Base-by-base conservation (phyloP, 64 coral and sea anemone genomes). In the Anthopleura sola region DNA sequence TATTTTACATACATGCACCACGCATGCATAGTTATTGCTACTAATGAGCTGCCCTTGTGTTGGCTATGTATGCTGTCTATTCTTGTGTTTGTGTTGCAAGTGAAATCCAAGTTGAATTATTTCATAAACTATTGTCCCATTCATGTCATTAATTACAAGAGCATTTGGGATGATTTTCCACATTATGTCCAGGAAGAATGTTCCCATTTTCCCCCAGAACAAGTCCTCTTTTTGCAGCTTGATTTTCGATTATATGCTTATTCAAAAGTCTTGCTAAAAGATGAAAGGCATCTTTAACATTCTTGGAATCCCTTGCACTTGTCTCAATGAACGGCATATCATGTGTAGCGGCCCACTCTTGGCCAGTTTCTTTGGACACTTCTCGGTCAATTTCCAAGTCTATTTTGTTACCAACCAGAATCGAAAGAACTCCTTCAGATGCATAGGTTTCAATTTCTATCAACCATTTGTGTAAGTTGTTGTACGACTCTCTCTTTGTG, bases 301-400 rank as follows among this genome's bases (percentile, higher is more conserved):
- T 97, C 51, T 89, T 47, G 76, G 90, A 51, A 87, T 87, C 83
- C 64, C 83, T 92, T 13, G 94, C 94, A 90, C 94, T 97, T 8
- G 94, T 97, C 86, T 97, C 94, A 62, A 97, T 90, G 55, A 97
- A 97, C 9, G 94, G 94, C 94, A 97, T 97, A 50, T 97, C 91
- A 91, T 93, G 88, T 23, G 83, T 60, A 8, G 74, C 60, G 0
- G 95, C 91, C 95, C 91, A 93, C 23, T 93, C 95, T 40, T 80
- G 64, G 5, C 91, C 95, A 88, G 66, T 85, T 80, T 93, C 88
- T 20, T 64, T 19, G 2, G 91, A 93, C 38, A 97, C 95, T 85
- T 97, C 91, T 40, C 95, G 95, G 3, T 84, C 69, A 75, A 79
- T 88, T 50, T 97, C 86, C 49, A 97, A 77, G 82, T 97, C 95